These are phyloP conservation scores for Cephalophus harveyi DNA, from an alignment of 2,113 vertebrate genomes.

Conservation along the genomic window DNA sequence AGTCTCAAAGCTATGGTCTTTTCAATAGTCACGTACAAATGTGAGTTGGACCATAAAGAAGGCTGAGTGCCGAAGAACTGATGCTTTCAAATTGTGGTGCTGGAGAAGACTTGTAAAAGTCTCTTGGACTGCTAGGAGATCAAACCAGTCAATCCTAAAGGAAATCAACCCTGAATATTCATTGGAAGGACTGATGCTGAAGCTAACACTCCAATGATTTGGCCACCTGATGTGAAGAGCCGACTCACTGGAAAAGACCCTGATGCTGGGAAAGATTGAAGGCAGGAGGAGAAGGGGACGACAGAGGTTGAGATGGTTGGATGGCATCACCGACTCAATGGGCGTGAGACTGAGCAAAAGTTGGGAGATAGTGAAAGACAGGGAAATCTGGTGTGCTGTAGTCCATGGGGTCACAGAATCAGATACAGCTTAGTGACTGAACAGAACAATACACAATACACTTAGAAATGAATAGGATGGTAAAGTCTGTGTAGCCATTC, in stretches of 20 bases:
- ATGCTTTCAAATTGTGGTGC: background rate
- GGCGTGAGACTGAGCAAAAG: background rate
- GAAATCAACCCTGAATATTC: background rate
- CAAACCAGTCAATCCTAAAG: background rate
- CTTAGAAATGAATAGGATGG: background rate
- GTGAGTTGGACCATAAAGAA: background rate
- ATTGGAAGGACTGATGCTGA: background rate
- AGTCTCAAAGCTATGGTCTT: background rate
- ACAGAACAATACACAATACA: background rate
- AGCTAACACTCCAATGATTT: background rate
- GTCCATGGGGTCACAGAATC: background rate
- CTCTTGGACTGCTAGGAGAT: background rate
- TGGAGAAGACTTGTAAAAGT: background rate
- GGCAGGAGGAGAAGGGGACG: background rate
- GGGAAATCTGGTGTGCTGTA: background rate
- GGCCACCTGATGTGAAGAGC: background rate
- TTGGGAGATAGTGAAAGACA: background rate
- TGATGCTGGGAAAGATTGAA: background rate
- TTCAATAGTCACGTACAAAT: background rate
- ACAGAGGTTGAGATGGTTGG: background rate
- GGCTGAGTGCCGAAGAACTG: background rate
- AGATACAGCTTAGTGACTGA: background rate
- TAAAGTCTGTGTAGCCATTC: background rate
- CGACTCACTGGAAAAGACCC: background rate
- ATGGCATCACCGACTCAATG: background rate